Evolutionary conservation across 2,797 vertebrate genomes (phyloP), one percentile per base, ranked within the genome.

Genomic region (Pelobates cultripes): DNA sequence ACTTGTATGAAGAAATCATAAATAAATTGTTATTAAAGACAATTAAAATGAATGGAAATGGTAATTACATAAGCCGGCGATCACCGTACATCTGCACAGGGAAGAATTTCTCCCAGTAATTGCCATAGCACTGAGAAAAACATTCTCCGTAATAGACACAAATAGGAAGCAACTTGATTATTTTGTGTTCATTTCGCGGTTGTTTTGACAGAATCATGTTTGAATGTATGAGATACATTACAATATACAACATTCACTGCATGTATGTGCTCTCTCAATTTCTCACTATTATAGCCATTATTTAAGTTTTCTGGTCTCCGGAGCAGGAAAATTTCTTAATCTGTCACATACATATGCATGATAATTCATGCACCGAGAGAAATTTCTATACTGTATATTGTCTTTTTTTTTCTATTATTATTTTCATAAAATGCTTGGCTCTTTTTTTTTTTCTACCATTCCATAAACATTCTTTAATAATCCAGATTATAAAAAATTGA

Each of bases 401-500:
- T 83, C 70, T 64, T 78, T 55, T 74, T 28, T 2, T 69, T 68
- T 63, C 64, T 70, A 55, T 78, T 83, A 83, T 78, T 83, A 83
- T 83, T 83, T 83, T 77, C 80, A 84, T 10, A 40, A 3, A 71
- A 14, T 43, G 61, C 0, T 0, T 74, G 14, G 28, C 57, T n/a
- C 3, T 51, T 51, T 28, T 28, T 57, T 12, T 15, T 57, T 14
- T 74, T 68, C 77, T 81, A 75, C 79, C 17, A 55, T 66, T 84
- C 73, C 5, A 77, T 80, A 80, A 84, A 45, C 68, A 84, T 79
- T 72, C 72, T 84, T 84, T 84, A 84, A 84, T 84, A 84, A 84
- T 60, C 79, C 67, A 71, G 73, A 84, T 84, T 79, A 84, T 84
- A 72, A 79, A 84, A 84, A 84, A 79, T 80, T 84, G 77, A 79